Base-by-base conservation (phyloP, 2,113 vertebrate species). In the Corythoichthys intestinalis region DNA sequence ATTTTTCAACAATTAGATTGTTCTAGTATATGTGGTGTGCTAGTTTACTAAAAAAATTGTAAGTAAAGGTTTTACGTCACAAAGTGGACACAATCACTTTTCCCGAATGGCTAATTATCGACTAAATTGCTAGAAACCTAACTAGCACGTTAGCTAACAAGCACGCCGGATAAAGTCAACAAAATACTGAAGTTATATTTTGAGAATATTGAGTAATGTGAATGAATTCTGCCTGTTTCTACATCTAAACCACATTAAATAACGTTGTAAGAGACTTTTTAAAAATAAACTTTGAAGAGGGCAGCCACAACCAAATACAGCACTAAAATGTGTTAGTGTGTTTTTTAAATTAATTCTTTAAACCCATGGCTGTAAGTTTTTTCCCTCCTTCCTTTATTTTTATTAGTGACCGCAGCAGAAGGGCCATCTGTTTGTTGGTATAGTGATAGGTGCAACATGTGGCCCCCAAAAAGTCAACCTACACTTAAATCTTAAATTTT, bases 341-440 rank as follows among this genome's bases (percentile, higher is more conserved):
- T 86, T 89, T 90, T 90, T 84, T 75, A 86, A 86, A 88, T 87
- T 82, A 89, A 86, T 90, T 81, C 78, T 67, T 58, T 59, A 81
- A 89, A 74, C 76, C 75, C 84, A 80, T 75, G 61, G 76, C 63
- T 68, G 71, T 86, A 86, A 73, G 62, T 75, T 75, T 80, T 75
- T 53, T 64, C 13, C 48, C 10, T 28, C n/a, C 37, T 34, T 44
- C 46, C 75, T 68, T 56, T 56, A 41, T 60, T 37, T 53, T 48
- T 77, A 82, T 85, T 84, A 79, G 82, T 20, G 35, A 79, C 73
- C 76, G 64, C 74, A 71, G 20, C 64, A 82, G 71, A 59, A 71
- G 64, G 80, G 67, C 79, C 76, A 77, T 67, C 65, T 86, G 82
- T 84, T 84, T 79, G 75, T 80, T 81, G 78, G 75, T 68, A 62